These are phyloP conservation scores for Campoletis sonorensis DNA, from an alignment of 1,140 invertebrate genomes.

Conservation along the genomic window DNA sequence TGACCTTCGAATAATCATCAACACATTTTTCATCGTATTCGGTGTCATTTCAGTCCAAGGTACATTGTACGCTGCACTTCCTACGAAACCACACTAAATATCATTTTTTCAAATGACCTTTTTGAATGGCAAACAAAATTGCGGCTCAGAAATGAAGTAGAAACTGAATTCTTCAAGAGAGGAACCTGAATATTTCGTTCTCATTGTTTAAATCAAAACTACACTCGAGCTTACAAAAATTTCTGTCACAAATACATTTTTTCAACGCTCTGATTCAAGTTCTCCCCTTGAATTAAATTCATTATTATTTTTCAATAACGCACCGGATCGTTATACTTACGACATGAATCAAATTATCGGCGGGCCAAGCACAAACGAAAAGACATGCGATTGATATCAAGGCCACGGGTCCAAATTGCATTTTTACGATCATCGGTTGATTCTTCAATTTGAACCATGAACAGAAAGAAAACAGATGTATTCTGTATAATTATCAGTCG, in stretches of 20 bases:
- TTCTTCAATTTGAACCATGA: constrained; percentile 21
- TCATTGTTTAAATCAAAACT: too few species aligned
- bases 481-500: not conserved
- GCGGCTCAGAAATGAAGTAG: too few species aligned
- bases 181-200: too few species aligned
- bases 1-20: constrained; percentile 10
- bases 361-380: constrained; percentile 55
- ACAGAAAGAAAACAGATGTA: not conserved
- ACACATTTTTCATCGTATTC: constrained; percentile 16
- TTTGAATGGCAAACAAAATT: not conserved
- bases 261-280: too few species aligned
- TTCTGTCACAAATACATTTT: too few species aligned
- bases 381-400: constrained; percentile 51
- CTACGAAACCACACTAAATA: constrained; percentile 6
- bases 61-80: not conserved
- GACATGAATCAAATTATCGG: constrained; percentile 42
- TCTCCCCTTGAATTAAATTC: too few species aligned
- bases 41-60: constrained; percentile 20
- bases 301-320: too few species aligned
- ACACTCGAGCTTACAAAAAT: too few species aligned
- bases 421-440: constrained; percentile 53
- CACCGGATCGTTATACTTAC: constrained; percentile 19
- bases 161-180: too few species aligned
- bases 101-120: not conserved
- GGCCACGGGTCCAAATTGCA: constrained; percentile 47